Conservation (phyloP, 92 coral and sea anemone genomes). For the Heteractis magnifica region DNA sequence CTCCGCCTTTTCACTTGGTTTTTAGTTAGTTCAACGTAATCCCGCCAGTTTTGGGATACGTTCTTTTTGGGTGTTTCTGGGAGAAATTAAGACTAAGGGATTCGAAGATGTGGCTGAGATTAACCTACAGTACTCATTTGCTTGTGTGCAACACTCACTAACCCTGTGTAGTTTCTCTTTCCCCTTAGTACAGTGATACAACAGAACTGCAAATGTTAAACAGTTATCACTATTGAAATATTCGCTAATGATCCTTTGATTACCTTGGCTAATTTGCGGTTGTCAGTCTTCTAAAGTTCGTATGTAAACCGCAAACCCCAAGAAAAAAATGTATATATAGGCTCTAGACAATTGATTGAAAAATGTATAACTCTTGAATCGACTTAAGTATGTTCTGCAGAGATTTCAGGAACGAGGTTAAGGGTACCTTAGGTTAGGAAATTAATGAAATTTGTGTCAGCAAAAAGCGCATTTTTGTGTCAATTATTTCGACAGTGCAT, state of each 20-base stretch:
- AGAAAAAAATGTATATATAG: background rate
- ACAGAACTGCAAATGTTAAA: constrained; percentile 9
- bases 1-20: background rate
- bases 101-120: background rate
- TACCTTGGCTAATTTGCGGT: constrained; percentile 18
- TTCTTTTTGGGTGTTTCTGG: too few relatives aligned
- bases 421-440: background rate
- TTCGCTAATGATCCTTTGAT: constrained; percentile 16
- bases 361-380: background rate
- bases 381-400: background rate
- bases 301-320: background rate
- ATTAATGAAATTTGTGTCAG: background rate
- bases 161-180: background rate
- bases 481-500: constrained; percentile 12
- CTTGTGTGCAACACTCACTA: background rate
- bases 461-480: background rate
- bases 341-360: background rate
- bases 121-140: background rate
- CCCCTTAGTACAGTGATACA: background rate
- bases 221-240: background rate
- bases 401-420: background rate
- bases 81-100: background rate
- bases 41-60: too few relatives aligned
- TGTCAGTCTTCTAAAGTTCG: constrained; percentile 11
- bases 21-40: too few relatives aligned